Evolutionary conservation across 2,888 invertebrate species (phyloP), one percentile per base, ranked within the genome.

Genomic region (Odontocolon sp.): DNA sequence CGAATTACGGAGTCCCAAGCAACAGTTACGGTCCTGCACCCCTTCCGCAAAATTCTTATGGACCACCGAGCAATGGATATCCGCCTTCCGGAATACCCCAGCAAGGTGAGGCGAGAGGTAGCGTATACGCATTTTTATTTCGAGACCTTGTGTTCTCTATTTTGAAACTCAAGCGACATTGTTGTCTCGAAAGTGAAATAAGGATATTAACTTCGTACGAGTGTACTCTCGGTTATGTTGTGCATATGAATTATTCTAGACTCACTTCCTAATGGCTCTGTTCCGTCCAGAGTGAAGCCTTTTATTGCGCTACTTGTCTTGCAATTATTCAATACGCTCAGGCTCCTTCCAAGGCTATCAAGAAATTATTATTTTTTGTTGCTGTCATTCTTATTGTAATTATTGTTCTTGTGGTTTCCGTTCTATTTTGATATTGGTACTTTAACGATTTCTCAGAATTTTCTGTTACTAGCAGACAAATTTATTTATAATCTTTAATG

Each of bases 71-170:
- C 45, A 63, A 40, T 59, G 71, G 67, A 50, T 82, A 82, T 69
- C 66, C 69, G 9, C 57, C 73, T 6, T 38, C 69, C n/a, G 59
- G 66, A 66, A 52, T 77, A 36, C 66, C 82, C 3, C 86, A 85
- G 80, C 89, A 87, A 88, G 89, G 88, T 89, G 86, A 88, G 88
- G 61, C 70, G 40, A 83, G 85, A 87, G 85, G 85, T 88, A 87
- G 75, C 74, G 79, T 80, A 83, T 83, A 45, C 28, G 77, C 72
- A 73, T 38, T 36, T 70, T 23, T 42, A 45, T 64, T 36, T 61
- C 54, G 57, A 42, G 57, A 40, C n/a, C 38, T 50, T 9, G n/a
- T 11, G 21, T 21, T 31, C 31, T 21, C 16, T 9, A 42, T 42
- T 36, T 36, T 36, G 36, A 36, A 8, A 5, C n/a, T 36, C 8